Conservation (phyloP, 2,888 invertebrate species). For the Agonopterix heracliana region DNA sequence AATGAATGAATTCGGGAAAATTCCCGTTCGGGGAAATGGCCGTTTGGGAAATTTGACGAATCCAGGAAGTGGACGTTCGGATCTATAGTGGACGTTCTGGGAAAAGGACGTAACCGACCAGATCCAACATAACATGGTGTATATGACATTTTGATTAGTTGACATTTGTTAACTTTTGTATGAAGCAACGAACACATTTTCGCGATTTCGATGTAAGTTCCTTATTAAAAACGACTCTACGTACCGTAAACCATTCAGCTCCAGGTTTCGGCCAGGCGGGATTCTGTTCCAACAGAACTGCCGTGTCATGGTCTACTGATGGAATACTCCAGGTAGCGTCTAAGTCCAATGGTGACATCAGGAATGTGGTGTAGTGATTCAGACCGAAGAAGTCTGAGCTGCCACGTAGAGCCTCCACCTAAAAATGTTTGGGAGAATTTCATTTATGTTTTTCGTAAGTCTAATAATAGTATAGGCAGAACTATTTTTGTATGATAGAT, state of each 20-base stretch:
- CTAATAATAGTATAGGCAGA: background rate
- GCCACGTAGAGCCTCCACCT: constrained; percentile 52
- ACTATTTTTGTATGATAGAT: too few relatives aligned
- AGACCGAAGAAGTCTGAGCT: constrained; percentile 77
- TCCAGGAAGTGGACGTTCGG: too few relatives aligned
- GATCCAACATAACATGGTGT: too few relatives aligned
- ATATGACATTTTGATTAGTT: too few relatives aligned
- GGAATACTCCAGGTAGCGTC: constrained; percentile 43
- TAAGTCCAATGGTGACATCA: constrained; percentile 50
- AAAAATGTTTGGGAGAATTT: constrained; percentile 12
- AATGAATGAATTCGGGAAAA: too few relatives aligned
- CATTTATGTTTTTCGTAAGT: background rate
- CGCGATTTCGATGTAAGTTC: too few relatives aligned
- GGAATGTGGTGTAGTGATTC: constrained; percentile 73
- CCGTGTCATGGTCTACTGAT: constrained; percentile 56
- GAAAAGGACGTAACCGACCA: too few relatives aligned
- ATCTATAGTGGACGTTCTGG: too few relatives aligned
- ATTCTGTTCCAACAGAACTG: constrained; percentile 46
- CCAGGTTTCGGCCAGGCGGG: constrained; percentile 59
- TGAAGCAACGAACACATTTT: too few relatives aligned
- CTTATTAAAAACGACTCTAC: constrained; percentile 13
- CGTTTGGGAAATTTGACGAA: too few relatives aligned
- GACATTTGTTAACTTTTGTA: too few relatives aligned
- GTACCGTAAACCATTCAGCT: constrained; percentile 58
- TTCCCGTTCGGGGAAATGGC: too few relatives aligned